Evolutionary conservation across 2,888 invertebrate genomes (phyloP), one percentile per base, ranked within the genome.

Genomic region (Bibio marci): DNA sequence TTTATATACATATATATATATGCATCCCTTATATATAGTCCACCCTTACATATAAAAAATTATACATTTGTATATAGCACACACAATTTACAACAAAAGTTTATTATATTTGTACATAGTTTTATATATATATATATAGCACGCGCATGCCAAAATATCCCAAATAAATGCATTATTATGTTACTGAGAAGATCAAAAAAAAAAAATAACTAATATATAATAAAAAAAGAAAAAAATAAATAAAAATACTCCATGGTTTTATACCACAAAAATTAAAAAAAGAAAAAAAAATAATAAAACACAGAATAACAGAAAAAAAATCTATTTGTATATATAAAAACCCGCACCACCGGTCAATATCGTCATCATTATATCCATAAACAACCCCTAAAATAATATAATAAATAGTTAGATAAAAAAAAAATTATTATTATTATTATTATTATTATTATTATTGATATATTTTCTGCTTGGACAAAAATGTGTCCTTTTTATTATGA

Each of bases 351-450:
- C 35, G 35, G 35, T 35, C 35, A 35, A 18, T 33, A 35, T 35
- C 35, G 35, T 35, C 35, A 35, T 35, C 35, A 35, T 35, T 35
- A 33, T 33, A 35, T 35, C 35, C 35, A 35, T 35, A 35, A 35
- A 25, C 35, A 35, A 35, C 35, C 35, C 35, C 35, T 35, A 25
- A 31, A 18, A 35, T 12, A 35, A 35, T 25, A 25, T 35, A 25
- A 35, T 25, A 25, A 13, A 35, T 13, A n/a, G n/a, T n/a, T n/a
- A n/a, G n/a, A 35, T 19, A 35, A 35, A 25, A 31, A 31, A 31
- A 14, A n/a, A 31, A 31, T 31, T 30, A 30, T 34, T 34, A 19
- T 19, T 34, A 34, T 34, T n/a, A n/a, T n/a, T n/a, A n/a, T n/a
- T n/a, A n/a, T n/a, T n/a, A n/a, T n/a, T n/a, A n/a, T n/a, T n/a